phyloP scores from a whole-genome alignment of 2,888 invertebrate genomes.

The Hyposoter didymator region DNA sequence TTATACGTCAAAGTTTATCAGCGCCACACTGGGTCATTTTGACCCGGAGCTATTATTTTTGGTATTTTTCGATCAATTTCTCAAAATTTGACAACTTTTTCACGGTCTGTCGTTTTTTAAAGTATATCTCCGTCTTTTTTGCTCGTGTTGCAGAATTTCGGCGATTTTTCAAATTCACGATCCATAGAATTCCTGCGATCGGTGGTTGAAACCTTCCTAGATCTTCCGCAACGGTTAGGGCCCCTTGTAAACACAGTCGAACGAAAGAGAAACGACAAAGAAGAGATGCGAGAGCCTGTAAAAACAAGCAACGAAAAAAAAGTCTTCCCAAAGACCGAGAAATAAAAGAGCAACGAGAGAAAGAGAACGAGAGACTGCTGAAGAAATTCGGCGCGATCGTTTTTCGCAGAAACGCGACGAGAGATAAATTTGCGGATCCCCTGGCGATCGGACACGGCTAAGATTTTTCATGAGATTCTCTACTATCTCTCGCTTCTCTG shows the following conservation, averaged over 20 bases:
- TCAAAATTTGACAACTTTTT: background rate
- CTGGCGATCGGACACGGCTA: constrained; percentile 69
- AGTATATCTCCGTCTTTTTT: background rate
- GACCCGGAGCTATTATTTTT: background rate
- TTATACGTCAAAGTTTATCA: background rate
- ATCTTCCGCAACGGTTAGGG: constrained; percentile 33
- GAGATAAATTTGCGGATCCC: constrained; percentile 72
- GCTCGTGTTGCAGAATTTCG: background rate
- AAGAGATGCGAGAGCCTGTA: constrained; percentile 43
- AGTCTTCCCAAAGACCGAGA: constrained; percentile 12
- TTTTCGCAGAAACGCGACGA: constrained; percentile 72
- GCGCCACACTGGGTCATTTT: background rate
- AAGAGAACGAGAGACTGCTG: constrained; percentile 47
- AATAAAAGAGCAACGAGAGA: constrained; percentile 21
- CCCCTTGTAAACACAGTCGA: constrained; percentile 46
- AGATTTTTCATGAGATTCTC: constrained; percentile 66
- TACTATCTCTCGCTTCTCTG: constrained; percentile 41
- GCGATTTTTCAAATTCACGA: constrained; percentile 14
- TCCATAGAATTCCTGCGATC: constrained; percentile 33
- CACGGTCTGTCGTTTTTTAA: background rate
- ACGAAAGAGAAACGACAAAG: constrained; percentile 43
- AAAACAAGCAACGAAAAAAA: constrained; percentile 46
- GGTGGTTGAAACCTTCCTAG: constrained; percentile 53
- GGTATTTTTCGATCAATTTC: background rate
- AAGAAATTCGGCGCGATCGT: constrained; percentile 72